Percentiles rank a stretch among this genome's conserved stretches.
Conservation (phyloP, 2,888 invertebrate species). For the Acleris cristana region DNA sequence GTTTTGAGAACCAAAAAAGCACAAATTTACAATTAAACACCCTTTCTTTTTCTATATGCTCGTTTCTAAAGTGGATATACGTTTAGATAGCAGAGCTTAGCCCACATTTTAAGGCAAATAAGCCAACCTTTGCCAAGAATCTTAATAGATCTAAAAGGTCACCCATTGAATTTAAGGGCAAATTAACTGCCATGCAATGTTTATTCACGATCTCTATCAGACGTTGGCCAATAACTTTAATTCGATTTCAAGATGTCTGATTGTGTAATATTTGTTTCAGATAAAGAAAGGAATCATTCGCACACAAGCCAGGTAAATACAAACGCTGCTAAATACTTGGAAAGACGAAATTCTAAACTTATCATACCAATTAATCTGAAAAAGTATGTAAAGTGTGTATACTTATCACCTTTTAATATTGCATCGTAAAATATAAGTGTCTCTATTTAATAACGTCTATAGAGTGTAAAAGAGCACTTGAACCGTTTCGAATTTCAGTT, state of each 20-base stretch:
- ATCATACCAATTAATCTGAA: too few relatives aligned
- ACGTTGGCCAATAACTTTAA: constrained; percentile 10
- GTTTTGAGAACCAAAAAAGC: too few relatives aligned
- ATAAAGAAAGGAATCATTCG: constrained; percentile 2
- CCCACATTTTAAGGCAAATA: constrained; percentile 1
- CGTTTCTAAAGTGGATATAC: too few relatives aligned
- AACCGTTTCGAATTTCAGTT: too few relatives aligned
- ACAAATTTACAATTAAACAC: background rate
- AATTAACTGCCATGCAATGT: constrained; percentile 7
- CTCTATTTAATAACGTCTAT: too few relatives aligned
- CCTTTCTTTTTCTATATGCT: background rate
- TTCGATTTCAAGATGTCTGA: constrained; percentile 15
- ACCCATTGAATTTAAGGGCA: constrained; percentile 19
- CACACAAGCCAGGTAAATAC: background rate
- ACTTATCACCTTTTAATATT: too few relatives aligned
- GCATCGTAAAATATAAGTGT: too few relatives aligned
- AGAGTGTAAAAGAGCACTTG: too few relatives aligned
- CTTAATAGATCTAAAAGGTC: constrained; percentile 17
- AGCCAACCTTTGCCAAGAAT: background rate
- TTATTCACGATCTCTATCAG: constrained; percentile 10
- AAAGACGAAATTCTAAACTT: too few relatives aligned
- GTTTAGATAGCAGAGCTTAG: background rate
- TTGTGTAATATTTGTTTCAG: constrained; percentile 33
- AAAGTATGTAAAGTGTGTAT: too few relatives aligned
- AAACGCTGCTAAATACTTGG: background rate